phyloP scores from a whole-genome alignment of 1,140 invertebrate genomes.

The Trichonephila clavata region DNA sequence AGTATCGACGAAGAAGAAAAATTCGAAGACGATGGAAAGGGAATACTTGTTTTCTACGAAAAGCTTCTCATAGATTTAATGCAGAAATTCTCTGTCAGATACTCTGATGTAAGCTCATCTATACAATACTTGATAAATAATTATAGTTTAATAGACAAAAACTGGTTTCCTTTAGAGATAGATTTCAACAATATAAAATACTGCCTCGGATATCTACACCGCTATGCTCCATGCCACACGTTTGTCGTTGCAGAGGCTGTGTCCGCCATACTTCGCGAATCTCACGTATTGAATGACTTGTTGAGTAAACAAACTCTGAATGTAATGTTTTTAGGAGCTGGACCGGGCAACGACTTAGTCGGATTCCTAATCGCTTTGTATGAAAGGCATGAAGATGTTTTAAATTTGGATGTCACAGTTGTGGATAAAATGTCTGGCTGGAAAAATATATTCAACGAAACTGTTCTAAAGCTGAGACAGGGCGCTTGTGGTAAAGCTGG shows the following conservation, averaged over 20 bases:
- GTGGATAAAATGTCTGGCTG: slow-evolving; percentile 38
- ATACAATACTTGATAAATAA: background rate
- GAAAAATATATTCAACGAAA: background rate
- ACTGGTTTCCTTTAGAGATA: background rate
- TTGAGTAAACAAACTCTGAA: background rate
- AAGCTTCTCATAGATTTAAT: background rate
- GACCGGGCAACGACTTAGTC: slow-evolving; percentile 17
- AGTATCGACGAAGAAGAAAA: background rate
- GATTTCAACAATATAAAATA: background rate
- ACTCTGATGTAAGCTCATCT: background rate
- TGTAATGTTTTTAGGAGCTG: slow-evolving; percentile 18
- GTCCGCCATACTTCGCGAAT: background rate
- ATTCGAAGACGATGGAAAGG: background rate
- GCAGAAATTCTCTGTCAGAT: background rate
- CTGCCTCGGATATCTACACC: slow-evolving; percentile 19
- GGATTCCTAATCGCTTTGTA: slow-evolving; percentile 35
- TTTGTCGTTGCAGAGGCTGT: background rate
- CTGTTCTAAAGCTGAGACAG: background rate
- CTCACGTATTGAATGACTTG: background rate
- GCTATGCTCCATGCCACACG: slow-evolving; percentile 15
- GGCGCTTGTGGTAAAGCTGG: background rate
- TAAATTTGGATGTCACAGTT: background rate
- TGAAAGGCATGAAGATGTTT: background rate
- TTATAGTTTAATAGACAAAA: background rate
- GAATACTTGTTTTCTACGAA: background rate